Conservation (phyloP, 2,113 vertebrate species). For the Axis porcinus region DNA sequence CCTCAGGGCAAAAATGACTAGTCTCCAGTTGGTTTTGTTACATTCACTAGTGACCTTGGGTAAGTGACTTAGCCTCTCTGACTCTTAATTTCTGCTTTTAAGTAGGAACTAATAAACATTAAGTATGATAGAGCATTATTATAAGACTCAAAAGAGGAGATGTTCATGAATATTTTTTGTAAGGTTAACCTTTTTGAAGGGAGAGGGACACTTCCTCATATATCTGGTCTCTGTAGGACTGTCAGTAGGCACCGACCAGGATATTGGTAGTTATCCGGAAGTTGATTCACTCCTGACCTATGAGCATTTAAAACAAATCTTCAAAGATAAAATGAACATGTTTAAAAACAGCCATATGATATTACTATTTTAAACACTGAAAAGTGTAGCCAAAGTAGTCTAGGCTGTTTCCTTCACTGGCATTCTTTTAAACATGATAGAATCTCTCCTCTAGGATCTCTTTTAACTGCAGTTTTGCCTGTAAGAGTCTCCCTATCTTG, state of each 20-base stretch:
- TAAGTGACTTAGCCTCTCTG: not conserved
- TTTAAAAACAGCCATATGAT: not conserved
- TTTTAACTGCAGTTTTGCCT: not conserved
- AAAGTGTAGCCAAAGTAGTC: not conserved
- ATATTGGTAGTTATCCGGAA: not conserved
- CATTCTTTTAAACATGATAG: not conserved
- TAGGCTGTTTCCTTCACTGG: not conserved
- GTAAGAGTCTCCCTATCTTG: not conserved
- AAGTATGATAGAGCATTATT: not conserved
- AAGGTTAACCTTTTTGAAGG: not conserved
- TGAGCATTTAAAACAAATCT: not conserved
- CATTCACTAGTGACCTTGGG: not conserved
- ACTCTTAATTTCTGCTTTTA: not conserved
- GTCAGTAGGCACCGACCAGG: not conserved
- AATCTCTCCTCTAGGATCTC: not conserved
- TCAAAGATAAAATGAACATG: not conserved
- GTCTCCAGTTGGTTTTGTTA: not conserved
- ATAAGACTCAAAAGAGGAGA: constrained; percentile 12
- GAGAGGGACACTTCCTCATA: not conserved
- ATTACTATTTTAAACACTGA: not conserved
- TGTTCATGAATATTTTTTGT: not conserved
- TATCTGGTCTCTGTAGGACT: not conserved
- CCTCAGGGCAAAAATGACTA: not conserved
- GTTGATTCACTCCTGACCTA: not conserved
- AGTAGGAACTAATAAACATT: not conserved